phyloP scores from a whole-genome alignment of 2,888 invertebrate species.

The Timandra comae region DNA sequence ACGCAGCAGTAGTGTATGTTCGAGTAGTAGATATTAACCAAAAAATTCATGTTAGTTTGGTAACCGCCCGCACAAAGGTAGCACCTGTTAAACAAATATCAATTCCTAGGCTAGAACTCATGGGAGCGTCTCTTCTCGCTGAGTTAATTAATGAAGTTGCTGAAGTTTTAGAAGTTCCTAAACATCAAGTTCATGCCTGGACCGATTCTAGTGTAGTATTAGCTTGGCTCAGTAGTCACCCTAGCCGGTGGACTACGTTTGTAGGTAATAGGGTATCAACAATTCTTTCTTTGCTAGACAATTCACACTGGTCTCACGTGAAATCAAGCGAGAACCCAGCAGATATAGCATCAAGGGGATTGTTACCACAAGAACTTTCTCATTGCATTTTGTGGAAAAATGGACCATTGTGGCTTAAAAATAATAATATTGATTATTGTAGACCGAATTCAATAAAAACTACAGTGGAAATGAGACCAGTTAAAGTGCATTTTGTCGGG shows the following conservation, averaged over 20 bases:
- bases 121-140: conserved; percentile 6
- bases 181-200: conserved; percentile 5
- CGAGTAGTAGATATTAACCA: not conserved
- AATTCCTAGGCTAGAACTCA: conserved; percentile 6
- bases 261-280: conserved; percentile 11
- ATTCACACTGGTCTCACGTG: conserved; percentile 9
- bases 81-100: not conserved
- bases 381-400: conserved; percentile 1
- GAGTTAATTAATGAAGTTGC: conserved; percentile 9
- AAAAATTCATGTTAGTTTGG: not conserved
- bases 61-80: not conserved
- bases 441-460: not conserved
- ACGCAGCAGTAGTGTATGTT: not conserved
- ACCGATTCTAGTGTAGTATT: conserved; percentile 13
- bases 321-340: conserved; percentile 15
- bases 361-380: conserved; percentile 3
- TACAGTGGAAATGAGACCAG: not conserved
- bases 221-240: conserved; percentile 1
- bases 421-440: not conserved
- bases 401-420: conserved; percentile 2
- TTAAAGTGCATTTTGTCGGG: not conserved
- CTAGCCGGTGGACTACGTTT: conserved; percentile 2
- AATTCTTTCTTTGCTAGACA: conserved; percentile 9
- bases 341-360: conserved; percentile 17
- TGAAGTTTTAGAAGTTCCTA: conserved; percentile 1